Evolutionary conservation across 2,888 invertebrate species (phyloP).

Genomic region (Eustalomyia histrio): DNA sequence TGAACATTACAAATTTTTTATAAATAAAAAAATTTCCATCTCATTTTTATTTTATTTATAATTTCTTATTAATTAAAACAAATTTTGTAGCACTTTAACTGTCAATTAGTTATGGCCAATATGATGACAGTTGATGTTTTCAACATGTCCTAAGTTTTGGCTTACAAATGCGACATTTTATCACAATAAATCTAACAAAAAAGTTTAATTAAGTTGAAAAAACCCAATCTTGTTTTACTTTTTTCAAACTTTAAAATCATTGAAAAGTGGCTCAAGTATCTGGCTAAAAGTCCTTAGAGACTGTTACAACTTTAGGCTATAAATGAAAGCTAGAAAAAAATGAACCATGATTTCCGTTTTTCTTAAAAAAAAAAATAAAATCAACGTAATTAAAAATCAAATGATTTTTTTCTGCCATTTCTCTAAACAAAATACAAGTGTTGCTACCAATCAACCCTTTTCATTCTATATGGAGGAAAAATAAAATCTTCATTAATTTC

Average conservation of each 20-base stretch:
- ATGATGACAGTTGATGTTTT: slow-evolving; percentile 67
- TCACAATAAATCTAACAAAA: slow-evolving; percentile 35
- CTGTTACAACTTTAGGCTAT: slow-evolving; percentile 61
- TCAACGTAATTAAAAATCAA: slow-evolving; percentile 69
- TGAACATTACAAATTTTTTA: too few relatives aligned
- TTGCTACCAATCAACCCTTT: slow-evolving; percentile 62
- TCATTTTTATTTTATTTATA: too few relatives aligned
- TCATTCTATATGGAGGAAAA: slow-evolving; percentile 10
- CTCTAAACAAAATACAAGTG: slow-evolving; percentile 49
- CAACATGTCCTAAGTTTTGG: background rate
- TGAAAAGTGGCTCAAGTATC: slow-evolving; percentile 65
- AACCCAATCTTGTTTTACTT: slow-evolving; percentile 40
- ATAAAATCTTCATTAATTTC: slow-evolving; percentile 66
- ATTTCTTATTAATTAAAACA: slow-evolving; percentile 65
- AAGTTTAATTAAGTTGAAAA: slow-evolving; percentile 69
- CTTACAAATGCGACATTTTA: slow-evolving; percentile 23
- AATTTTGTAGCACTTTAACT: slow-evolving; percentile 68
- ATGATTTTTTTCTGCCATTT: slow-evolving; percentile 62
- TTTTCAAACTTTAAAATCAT: slow-evolving; percentile 2
- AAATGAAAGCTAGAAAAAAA: slow-evolving; percentile 33
- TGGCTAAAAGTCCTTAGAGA: slow-evolving; percentile 66
- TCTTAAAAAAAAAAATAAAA: slow-evolving; percentile 39
- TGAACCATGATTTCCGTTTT: slow-evolving; percentile 57
- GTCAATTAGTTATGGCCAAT: slow-evolving; percentile 69
- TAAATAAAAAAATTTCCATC: too few relatives aligned